Evolutionary conservation across 2,888 invertebrate species (phyloP), one percentile per base, ranked within the genome.

Genomic region (Lomographa bimaculata): DNA sequence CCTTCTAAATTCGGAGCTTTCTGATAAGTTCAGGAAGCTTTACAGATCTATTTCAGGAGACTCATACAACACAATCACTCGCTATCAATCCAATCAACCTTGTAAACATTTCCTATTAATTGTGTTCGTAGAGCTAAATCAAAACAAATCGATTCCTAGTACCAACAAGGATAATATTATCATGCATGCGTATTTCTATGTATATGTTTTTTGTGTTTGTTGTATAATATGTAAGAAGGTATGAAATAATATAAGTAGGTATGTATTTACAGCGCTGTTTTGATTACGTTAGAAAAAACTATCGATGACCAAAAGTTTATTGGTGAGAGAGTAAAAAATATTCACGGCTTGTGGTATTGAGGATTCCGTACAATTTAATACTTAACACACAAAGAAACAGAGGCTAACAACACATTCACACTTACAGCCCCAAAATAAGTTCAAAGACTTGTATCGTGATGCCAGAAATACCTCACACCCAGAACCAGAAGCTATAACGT

Each of bases 161-260:
- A 56, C 36, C 36, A 18, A 41, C 53, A 37, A 56, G 56, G 47
- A 48, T 44, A 48, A 48, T 40, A 19, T 18, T 7, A 27, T 21
- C n/a, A 21, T 21, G 7, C 1, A 18, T 30, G 8, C 14, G 7
- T 45, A 40, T n/a, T n/a, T 0, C 10, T 11, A 24, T 24, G 11
- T 18, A 18, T 5, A 7, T 7, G 8, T 11, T 9, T n/a, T 8
- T 20, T 28, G 10, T 21, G 20, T 9, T 14, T 14, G 3, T 14
- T 14, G 4, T 14, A 14, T 14, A 14, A 14, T 14, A 14, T 3
- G 14, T 28, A 24, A n/a, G n/a, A n/a, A n/a, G n/a, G n/a, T n/a
- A n/a, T n/a, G n/a, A n/a, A n/a, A n/a, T n/a, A n/a, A n/a, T n/a
- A n/a, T n/a, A n/a, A n/a, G 32, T 45, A 32, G 25, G 21, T 38